Evolutionary conservation across 1,140 invertebrate genomes (phyloP).

Genomic region (Diorhabda sublineata): DNA sequence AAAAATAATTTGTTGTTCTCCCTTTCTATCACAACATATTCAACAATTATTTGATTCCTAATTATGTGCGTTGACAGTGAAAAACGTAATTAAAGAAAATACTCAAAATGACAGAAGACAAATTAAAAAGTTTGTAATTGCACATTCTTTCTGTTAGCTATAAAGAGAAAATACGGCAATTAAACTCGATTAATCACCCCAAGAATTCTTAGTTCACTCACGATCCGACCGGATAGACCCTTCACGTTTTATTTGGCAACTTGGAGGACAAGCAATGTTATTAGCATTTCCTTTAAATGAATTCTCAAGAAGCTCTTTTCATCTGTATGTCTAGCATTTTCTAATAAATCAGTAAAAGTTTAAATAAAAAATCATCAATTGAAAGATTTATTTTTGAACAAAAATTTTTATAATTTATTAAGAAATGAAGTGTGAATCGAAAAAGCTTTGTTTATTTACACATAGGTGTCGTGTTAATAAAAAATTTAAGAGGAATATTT

Average conservation of each 20-base stretch:
- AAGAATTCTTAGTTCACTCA: conserved; percentile 17
- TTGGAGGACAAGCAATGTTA: no score
- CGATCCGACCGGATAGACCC: conserved; percentile 11
- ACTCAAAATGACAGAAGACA: conserved; percentile 17
- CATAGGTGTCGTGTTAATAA: no score
- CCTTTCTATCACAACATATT: not conserved
- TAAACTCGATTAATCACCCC: conserved; percentile 22
- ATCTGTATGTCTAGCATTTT: no score
- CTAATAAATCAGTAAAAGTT: no score
- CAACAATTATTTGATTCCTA: conserved; percentile 20
- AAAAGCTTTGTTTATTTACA: no score
- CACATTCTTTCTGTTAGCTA: conserved; percentile 17
- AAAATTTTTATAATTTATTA: no score
- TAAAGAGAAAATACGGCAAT: conserved; percentile 17
- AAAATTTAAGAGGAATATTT: no score
- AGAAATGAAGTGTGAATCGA: no score
- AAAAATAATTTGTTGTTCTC: conserved; percentile 17
- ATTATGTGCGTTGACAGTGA: conserved; percentile 17
- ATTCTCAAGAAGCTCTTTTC: no score
- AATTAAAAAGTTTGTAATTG: conserved; percentile 23
- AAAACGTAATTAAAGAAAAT: conserved; percentile 20
- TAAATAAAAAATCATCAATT: no score
- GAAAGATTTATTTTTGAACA: no score
- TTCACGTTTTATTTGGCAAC: conserved; percentile 7
- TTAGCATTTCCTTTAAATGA: no score